A percentile compares a stretch with the other conserved stretches of the same genome.
Evolutionary conservation across 2,797 vertebrate genomes (phyloP).

Genomic region (Sandelia bainsii): DNA sequence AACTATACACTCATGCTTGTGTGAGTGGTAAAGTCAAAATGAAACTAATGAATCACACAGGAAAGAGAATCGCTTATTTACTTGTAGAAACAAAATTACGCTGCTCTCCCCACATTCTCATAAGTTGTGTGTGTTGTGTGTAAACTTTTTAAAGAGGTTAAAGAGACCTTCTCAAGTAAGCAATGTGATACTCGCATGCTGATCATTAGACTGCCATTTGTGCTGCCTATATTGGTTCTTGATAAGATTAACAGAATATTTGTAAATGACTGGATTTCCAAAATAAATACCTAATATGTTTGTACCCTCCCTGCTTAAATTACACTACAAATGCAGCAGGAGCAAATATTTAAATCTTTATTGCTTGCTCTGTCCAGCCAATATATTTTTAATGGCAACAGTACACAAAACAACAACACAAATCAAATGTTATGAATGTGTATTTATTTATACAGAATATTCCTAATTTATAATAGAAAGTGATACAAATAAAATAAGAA

Average conservation of each 20-base stretch:
- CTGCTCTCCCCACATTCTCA: not conserved
- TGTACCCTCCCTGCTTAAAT: not conserved
- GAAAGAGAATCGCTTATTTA: conserved; percentile 9
- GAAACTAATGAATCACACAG: conserved; percentile 19
- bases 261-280: conserved; percentile 9
- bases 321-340: not conserved
- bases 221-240: conserved; percentile 15
- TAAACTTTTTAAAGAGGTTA: conserved; percentile 21
- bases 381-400: not conserved
- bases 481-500: conserved; percentile 1
- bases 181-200: conserved; percentile 35
- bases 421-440: not conserved
- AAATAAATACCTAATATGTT: not conserved
- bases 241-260: conserved; percentile 16
- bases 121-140: not conserved
- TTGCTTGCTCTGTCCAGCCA: not conserved
- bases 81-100: not conserved
- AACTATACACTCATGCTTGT: not conserved
- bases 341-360: not conserved
- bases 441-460: not conserved
- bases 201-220: conserved; percentile 15
- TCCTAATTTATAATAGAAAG: conserved; percentile 6
- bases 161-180: conserved; percentile 38
- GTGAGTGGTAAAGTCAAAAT: conserved; percentile 19
- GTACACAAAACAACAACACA: not conserved